Evolutionary conservation across 2,113 vertebrate species (phyloP), one percentile per base, ranked within the genome.

Genomic region (Colossoma macropomum): DNA sequence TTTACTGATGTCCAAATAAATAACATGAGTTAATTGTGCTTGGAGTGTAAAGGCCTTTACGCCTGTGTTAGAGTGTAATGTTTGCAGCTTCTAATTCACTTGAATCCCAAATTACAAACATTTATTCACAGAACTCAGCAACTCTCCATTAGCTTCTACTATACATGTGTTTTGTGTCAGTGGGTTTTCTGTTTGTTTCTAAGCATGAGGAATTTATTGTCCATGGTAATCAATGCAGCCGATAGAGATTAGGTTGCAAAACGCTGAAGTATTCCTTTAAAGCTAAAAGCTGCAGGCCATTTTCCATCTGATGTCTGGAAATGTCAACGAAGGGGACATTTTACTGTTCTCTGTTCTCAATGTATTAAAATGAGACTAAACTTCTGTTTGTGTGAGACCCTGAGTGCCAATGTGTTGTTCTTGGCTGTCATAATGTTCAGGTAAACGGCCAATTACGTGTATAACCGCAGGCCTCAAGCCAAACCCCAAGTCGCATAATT

Each of bases 391-490:
- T 71, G n/a, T 23, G 38, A 59, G 54, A 75, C n/a, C 62, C 80
- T 30, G 50, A 73, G 21, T n/a, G 52, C 34, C 63, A 19, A 50
- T 69, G 56, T 80, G 62, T 80, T 80, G 65, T n/a, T 77, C 63
- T 79, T 74, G 82, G 76, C 69, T 56, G 52, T 65, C 1, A 27
- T 30, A 41, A 60, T 52, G 65, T 75, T 77, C 81, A 87, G 80
- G 86, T 77, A 52, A 85, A 80, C 2, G 17, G 62, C 21, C 45
- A 71, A 85, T 81, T 81, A 75, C 10, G 0, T 12, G 54, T 38
- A 70, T 63, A 41, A 85, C 34, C 66, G 32, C 48, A 23, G 16
- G 21, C 63, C 77, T 30, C 28, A 27, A 68, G 28, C n/a, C 45
- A 69, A 52, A 32, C 45, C 77, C 45, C n/a, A 19, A 28, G 21